These are phyloP conservation scores for Darevskia mixta DNA, from an alignment of 2,797 vertebrate species.

Conservation along the genomic window DNA sequence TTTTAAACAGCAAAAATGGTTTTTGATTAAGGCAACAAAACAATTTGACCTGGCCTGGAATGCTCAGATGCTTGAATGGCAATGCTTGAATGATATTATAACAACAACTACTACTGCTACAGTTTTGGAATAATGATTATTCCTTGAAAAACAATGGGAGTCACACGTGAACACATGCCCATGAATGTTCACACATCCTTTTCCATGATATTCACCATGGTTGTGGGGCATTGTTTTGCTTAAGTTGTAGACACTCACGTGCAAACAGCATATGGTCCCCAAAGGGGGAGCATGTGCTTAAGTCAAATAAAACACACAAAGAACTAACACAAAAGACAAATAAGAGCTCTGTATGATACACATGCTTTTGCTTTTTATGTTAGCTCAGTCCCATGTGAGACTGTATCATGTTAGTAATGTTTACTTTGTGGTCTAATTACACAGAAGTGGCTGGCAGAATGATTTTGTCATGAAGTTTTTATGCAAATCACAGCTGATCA, in stretches of 20 bases:
- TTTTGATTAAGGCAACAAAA: background rate
- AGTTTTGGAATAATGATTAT: background rate
- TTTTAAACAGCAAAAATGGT: background rate
- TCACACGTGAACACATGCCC: background rate
- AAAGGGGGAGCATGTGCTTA: conserved; percentile 12
- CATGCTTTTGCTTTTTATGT: conserved; percentile 30
- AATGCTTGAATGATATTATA: too few species aligned
- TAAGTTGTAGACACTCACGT: conserved; percentile 18
- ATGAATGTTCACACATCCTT: background rate
- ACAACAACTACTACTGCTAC: too few species aligned
- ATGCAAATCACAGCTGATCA: conserved; percentile 21
- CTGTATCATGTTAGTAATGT: conserved; percentile 17
- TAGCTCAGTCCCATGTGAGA: conserved; percentile 11
- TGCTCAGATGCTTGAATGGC: background rate
- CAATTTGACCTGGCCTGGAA: background rate
- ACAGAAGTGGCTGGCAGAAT: background rate
- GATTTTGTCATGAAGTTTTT: conserved; percentile 4
- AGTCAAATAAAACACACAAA: conserved; percentile 36
- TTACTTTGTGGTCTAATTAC: conserved; percentile 3
- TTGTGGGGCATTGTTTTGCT: background rate
- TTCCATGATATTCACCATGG: background rate
- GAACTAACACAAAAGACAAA: conserved; percentile 41
- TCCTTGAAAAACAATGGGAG: background rate
- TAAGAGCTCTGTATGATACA: conserved; percentile 31
- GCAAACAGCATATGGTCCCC: conserved; percentile 42